Percentiles rank a stretch among this genome's conserved stretches.
phyloP scores from a whole-genome alignment of 1,140 invertebrate species.

The Aleiodes sp. region DNA sequence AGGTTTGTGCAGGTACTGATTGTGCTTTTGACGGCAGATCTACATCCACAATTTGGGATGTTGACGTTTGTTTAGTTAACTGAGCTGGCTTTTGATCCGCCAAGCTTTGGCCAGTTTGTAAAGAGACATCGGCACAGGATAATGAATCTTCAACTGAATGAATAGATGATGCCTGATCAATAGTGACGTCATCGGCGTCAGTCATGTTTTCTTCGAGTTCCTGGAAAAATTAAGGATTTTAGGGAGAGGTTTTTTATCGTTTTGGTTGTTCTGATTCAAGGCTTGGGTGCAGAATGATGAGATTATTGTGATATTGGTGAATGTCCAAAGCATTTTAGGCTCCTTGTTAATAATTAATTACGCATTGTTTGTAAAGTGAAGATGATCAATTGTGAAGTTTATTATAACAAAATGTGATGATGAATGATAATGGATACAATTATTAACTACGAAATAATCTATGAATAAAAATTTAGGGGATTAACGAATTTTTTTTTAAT shows the following conservation, averaged over 20 bases:
- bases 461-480: not conserved
- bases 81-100: conserved; percentile 46
- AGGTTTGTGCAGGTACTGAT: conserved; percentile 41
- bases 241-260: not conserved
- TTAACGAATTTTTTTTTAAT: not conserved
- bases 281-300: not conserved
- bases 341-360: conserved; percentile 11
- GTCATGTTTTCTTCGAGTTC: conserved; percentile 48
- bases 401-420: not conserved
- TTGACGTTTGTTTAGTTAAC: conserved; percentile 57
- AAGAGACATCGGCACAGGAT: conserved; percentile 59
- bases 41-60: conserved; percentile 45
- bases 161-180: conserved; percentile 58
- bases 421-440: not conserved
- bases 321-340: not conserved
- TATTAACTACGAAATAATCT: not conserved
- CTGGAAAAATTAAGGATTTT: conserved; percentile 41
- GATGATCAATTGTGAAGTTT: not conserved
- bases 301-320: not conserved
- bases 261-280: not conserved
- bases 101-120: conserved; percentile 61
- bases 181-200: conserved; percentile 48
- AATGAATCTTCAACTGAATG: conserved; percentile 49
- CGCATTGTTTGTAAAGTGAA: not conserved
- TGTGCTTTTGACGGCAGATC: not conserved